These are phyloP conservation scores for Ovibos moschatus DNA, from an alignment of 2,113 vertebrate genomes.

Conservation along the genomic window DNA sequence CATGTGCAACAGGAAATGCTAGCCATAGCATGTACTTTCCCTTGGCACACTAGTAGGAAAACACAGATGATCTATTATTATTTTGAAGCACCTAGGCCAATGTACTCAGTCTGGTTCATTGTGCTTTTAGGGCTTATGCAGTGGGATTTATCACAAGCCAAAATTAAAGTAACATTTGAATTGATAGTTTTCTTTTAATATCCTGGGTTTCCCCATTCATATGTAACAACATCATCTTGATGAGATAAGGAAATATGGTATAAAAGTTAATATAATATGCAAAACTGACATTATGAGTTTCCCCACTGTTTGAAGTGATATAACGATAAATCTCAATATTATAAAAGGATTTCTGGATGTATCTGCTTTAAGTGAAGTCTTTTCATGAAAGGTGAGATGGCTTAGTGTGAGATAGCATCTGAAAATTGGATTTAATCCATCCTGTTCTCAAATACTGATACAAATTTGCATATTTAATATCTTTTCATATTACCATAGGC, in stretches of 20 bases:
- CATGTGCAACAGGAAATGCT: not conserved
- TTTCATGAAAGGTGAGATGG: not conserved
- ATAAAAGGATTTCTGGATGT: slow-evolving; percentile 16
- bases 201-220: not conserved
- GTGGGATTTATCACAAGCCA: not conserved
- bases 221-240: not conserved
- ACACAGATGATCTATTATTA: not conserved
- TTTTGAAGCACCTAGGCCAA: not conserved
- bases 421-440: slow-evolving; percentile 11
- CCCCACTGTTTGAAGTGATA: not conserved
- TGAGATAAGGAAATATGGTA: not conserved
- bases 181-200: not conserved
- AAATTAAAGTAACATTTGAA: not conserved
- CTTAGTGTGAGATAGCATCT: not conserved
- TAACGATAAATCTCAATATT: not conserved
- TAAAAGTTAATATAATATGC: not conserved
- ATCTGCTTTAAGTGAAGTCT: not conserved
- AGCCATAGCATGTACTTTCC: not conserved
- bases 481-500: not conserved
- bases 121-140: not conserved
- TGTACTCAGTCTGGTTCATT: not conserved
- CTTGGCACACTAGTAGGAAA: not conserved
- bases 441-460: not conserved
- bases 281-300: slow-evolving; percentile 17
- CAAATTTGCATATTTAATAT: not conserved